These are phyloP conservation scores for Eptatretus burgeri DNA, from an alignment of 2,113 vertebrate species.

Conservation along the genomic window DNA sequence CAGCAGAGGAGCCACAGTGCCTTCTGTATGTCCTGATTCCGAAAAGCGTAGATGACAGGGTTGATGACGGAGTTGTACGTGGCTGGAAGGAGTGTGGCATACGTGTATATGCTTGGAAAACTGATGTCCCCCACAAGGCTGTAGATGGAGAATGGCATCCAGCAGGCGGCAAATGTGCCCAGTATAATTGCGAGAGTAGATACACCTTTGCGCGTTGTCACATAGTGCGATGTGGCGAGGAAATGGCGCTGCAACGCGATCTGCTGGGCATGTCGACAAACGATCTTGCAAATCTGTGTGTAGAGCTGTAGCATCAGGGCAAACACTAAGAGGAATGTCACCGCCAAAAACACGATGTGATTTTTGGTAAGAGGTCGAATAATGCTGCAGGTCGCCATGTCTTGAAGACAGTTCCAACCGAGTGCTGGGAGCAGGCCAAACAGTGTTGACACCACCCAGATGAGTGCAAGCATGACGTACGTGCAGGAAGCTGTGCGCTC, in stretches of 20 bases:
- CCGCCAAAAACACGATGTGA: slow-evolving; percentile 41
- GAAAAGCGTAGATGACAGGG: slow-evolving; percentile 61
- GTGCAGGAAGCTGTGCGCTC: slow-evolving; percentile 36
- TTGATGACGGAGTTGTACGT: slow-evolving; percentile 69
- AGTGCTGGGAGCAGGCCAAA: slow-evolving; percentile 39
- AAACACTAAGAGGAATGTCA: slow-evolving; percentile 39
- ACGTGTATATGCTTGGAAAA: slow-evolving; percentile 39
- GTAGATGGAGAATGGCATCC: slow-evolving; percentile 62
- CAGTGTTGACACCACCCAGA: slow-evolving; percentile 33
- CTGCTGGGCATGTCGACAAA: slow-evolving; percentile 53
- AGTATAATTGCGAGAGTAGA: slow-evolving; percentile 50
- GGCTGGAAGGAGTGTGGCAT: slow-evolving; percentile 45
- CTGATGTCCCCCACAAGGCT: slow-evolving; percentile 41
- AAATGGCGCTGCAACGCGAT: slow-evolving; percentile 69
- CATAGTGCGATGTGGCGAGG: slow-evolving; percentile 34
- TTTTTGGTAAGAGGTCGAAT: slow-evolving; percentile 36
- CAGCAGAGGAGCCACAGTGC: slow-evolving; percentile 47
- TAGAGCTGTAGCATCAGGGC: slow-evolving; percentile 49
- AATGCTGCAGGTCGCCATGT: slow-evolving; percentile 27
- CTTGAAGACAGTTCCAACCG: slow-evolving; percentile 64
- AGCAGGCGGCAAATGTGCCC: slow-evolving; percentile 53
- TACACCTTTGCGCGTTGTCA: slow-evolving; percentile 63
- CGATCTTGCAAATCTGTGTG: slow-evolving; percentile 45
- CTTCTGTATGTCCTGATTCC: slow-evolving; percentile 64
- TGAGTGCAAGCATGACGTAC: slow-evolving; percentile 33